Evolutionary conservation across 2,888 invertebrate genomes (phyloP), one percentile per base, ranked within the genome.

Genomic region (Morinoia aosen): DNA sequence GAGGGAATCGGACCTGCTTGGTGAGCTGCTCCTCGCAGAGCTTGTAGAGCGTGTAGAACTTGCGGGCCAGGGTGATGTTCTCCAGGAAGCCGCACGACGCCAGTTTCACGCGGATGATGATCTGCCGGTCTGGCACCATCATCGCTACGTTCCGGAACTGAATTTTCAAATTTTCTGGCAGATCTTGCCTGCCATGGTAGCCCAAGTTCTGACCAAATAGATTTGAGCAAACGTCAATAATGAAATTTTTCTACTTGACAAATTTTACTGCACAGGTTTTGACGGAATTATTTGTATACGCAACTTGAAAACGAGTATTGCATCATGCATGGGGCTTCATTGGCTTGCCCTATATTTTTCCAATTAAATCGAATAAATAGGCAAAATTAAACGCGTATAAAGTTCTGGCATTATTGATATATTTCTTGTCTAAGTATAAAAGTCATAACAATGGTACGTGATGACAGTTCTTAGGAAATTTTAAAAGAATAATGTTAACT

Each of bases 61-160:
- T 99, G 97, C 99, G 98, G 0, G 99, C 99, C 16, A 99, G 97
- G 0, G 99, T 99, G 88, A 99, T 99, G 97, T 99, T 99, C 97
- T 99, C 99, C 91, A 99, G 97, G 97, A 99, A 99, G 58, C 99
- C 99, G 97, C 99, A 99, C 97, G 99, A 99, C 40, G 99, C 99
- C 95, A 99, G 97, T 97, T 99, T 99, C 0, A 99, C 99, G 96
- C 99, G 98, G 97, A 99, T 99, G 97, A 99, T 99, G 97, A 99
- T 99, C 97, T 99, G 99, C 96, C 99, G 97, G 97, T 99, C 99
- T 0, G 99, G 99, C 39, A 99, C 99, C 99, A 99, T 99, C 99
- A 99, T 99, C 91, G 99, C 99, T 0, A 99, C 99, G 0, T 99
- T 99, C 95, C 99, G 98, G 97, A 99, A 99, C 97, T 99, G 99